Conservation (phyloP, 2,797 vertebrate species). For the Anabas testudineus region DNA sequence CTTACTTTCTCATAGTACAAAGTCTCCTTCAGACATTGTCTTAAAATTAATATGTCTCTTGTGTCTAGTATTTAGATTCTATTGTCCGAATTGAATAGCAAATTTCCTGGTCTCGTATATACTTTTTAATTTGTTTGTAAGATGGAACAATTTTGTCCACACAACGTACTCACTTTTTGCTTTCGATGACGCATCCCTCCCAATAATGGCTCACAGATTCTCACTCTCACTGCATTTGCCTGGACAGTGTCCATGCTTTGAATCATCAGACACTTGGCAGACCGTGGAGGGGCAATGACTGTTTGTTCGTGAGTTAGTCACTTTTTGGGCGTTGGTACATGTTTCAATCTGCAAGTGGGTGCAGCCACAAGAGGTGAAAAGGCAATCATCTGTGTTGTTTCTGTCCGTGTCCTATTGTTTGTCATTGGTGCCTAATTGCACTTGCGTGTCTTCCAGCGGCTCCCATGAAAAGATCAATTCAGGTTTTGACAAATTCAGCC, state of each 20-base stretch:
- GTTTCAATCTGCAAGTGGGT: constrained; percentile 44
- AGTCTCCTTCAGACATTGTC: rapidly evolving
- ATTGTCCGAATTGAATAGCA: neutral
- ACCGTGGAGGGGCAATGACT: constrained; percentile 35
- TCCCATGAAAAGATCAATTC: neutral
- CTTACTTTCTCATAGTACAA: neutral
- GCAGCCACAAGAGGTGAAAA: constrained; percentile 54
- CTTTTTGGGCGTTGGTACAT: constrained; percentile 52
- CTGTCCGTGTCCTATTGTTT: neutral
- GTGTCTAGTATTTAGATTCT: neutral
- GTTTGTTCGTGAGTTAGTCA: constrained; percentile 56
- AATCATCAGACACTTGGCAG: constrained; percentile 63
- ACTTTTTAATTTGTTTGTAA: neutral
- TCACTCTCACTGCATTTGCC: constrained; percentile 40
- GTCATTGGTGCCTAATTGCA: neutral
- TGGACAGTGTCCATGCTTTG: constrained; percentile 55
- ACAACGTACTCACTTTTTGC: constrained; percentile 13
- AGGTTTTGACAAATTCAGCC: neutral
- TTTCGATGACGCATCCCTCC: constrained; percentile 31
- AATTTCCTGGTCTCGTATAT: neutral
- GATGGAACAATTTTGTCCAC: constrained; percentile 1
- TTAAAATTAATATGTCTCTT: too few species aligned
- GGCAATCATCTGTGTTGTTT: constrained; percentile 22
- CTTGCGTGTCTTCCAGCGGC: neutral
- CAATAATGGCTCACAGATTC: constrained; percentile 25